Evolutionary conservation across 2,888 invertebrate genomes (phyloP).

Genomic region (Syritta pipiens): DNA sequence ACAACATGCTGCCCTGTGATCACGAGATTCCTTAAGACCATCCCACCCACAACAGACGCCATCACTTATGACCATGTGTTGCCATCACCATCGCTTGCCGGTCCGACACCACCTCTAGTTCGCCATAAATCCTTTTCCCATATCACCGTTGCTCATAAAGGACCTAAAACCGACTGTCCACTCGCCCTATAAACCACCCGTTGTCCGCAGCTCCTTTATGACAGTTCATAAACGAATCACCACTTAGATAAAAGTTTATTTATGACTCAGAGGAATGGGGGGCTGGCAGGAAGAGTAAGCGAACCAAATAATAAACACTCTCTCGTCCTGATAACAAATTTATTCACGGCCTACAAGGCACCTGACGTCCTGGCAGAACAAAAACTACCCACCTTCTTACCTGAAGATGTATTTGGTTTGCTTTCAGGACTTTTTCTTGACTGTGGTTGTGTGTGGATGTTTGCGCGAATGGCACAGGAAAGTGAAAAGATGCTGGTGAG

Average conservation of each 20-base stretch:
- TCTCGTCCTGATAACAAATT: constrained; percentile 23
- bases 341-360: constrained; percentile 3
- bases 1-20: too few species aligned
- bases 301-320: constrained; percentile 31
- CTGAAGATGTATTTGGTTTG: neutral
- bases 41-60: too few species aligned
- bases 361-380: neutral
- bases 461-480: neutral
- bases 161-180: constrained; percentile 22
- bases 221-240: constrained; percentile 61
- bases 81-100: neutral
- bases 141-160: constrained; percentile 6
- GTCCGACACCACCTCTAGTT: neutral
- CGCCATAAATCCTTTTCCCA: constrained; percentile 13
- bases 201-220: constrained; percentile 41
- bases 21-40: too few species aligned
- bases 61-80: constrained; percentile 25
- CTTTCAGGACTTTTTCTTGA: neutral
- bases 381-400: neutral
- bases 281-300: neutral
- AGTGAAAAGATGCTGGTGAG: neutral
- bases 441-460: too few species aligned
- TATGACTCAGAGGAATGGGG: constrained; percentile 23
- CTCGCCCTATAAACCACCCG: constrained; percentile 42
- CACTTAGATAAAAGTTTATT: constrained; percentile 53